Conservation (phyloP, 2,797 vertebrate species). For the Sciurus carolinensis region DNA sequence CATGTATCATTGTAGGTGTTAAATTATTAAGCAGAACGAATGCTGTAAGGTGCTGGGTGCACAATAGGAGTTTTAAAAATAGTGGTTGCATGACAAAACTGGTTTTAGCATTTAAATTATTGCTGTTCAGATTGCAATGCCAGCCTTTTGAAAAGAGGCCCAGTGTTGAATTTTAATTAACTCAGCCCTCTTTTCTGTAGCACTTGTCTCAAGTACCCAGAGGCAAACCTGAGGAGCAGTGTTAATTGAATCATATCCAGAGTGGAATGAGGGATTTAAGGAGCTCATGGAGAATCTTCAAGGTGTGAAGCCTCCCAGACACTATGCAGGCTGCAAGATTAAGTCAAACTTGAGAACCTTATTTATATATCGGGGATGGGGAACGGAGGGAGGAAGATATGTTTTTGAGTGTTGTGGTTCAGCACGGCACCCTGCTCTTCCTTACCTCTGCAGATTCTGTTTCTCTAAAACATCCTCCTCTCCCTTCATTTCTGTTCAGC, state of each 20-base stretch:
- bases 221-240: constrained; percentile 32
- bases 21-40: constrained; percentile 46
- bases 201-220: constrained; percentile 5
- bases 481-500: background rate
- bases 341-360: background rate
- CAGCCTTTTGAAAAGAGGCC: constrained; percentile 49
- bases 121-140: background rate
- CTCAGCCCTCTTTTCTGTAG: background rate
- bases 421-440: background rate
- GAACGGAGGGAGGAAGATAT: background rate
- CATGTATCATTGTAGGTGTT: constrained; percentile 36
- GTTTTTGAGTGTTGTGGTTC: background rate
- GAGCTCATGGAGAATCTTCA: background rate
- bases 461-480: background rate
- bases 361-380: background rate
- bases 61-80: constrained; percentile 28
- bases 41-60: background rate
- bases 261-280: background rate
- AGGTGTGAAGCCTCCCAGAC: constrained; percentile 16
- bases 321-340: background rate
- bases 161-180: constrained; percentile 51
- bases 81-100: constrained; percentile 31
- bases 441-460: background rate
- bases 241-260: constrained; percentile 63
- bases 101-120: constrained; percentile 40